Percentiles rank a stretch among this genome's conserved stretches.
Evolutionary conservation across 2,797 vertebrate species (phyloP).

Genomic region (Amniataba percoides): DNA sequence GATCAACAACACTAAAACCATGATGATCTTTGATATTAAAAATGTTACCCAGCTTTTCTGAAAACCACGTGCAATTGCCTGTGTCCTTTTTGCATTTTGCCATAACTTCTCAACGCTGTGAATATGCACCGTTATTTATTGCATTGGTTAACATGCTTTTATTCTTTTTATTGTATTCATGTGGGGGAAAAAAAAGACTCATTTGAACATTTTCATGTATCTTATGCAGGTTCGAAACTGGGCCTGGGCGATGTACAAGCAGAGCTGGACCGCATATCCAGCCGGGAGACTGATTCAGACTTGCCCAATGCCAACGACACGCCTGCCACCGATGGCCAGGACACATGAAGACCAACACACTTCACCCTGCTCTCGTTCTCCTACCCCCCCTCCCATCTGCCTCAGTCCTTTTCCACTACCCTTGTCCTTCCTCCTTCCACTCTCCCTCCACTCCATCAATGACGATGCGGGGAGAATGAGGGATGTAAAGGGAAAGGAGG

Average conservation of each 20-base stretch:
- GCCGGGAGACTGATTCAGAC: slow-evolving; percentile 89
- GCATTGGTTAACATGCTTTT: slow-evolving; percentile 7
- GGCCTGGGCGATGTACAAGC: slow-evolving; percentile 98
- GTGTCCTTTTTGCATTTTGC: slow-evolving; percentile 46
- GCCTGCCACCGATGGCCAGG: slow-evolving; percentile 82
- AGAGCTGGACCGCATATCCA: slow-evolving; percentile 97
- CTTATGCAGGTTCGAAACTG: slow-evolving; percentile 92
- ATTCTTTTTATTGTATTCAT: not conserved
- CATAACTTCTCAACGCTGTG: slow-evolving; percentile 6
- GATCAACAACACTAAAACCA: no score
- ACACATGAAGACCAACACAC: slow-evolving; percentile 91
- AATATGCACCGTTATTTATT: slow-evolving; percentile 20
- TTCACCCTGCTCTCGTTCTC: slow-evolving; percentile 34
- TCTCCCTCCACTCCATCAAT: slow-evolving; percentile 55
- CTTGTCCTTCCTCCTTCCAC: not conserved
- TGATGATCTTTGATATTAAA: no score
- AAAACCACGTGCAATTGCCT: slow-evolving; percentile 61
- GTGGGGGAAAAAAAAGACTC: not conserved
- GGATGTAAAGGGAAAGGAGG: slow-evolving; percentile 46
- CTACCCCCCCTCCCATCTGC: slow-evolving; percentile 10
- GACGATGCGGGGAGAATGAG: slow-evolving; percentile 48
- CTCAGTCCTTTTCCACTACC: slow-evolving; percentile 45
- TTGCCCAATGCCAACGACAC: slow-evolving; percentile 87
- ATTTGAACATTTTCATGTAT: not conserved
- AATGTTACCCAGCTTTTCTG: slow-evolving; percentile 60